phyloP scores from a whole-genome alignment of 2,113 vertebrate genomes.

The Callipepla squamata region DNA sequence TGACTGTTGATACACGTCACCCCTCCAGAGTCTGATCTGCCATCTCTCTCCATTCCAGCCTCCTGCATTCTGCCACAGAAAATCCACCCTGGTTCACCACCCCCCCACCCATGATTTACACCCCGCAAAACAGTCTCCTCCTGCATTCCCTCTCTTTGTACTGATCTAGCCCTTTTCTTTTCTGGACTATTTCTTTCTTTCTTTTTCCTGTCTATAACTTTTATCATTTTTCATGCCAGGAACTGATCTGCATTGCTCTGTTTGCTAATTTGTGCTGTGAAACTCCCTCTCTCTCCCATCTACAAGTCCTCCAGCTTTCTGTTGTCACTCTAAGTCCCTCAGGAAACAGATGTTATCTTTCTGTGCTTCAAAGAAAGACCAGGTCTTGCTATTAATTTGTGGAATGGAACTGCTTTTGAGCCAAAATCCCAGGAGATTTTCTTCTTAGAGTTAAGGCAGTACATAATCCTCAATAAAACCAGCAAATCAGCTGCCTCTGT shows the following conservation, averaged over 20 bases:
- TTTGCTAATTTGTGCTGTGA: neutral
- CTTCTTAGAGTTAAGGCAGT: neutral
- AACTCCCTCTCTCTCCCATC: neutral
- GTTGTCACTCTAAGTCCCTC: neutral
- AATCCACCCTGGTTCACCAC: neutral
- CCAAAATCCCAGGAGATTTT: neutral
- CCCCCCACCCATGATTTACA: neutral
- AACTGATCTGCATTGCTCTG: neutral
- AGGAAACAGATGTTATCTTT: neutral
- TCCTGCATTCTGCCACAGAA: neutral
- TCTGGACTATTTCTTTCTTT: neutral
- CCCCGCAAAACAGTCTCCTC: neutral
- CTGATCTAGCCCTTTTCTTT: neutral
- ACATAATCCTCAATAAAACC: neutral
- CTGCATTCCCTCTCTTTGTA: neutral
- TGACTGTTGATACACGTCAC: neutral
- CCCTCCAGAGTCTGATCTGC: neutral
- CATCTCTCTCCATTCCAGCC: neutral
- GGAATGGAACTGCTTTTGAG: neutral
- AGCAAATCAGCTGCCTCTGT: neutral
- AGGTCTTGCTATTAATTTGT: neutral
- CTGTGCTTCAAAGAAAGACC: neutral
- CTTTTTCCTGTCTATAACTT: neutral
- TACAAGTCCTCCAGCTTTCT: neutral
- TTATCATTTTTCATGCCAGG: neutral